A percentile compares a stretch with the other conserved stretches of the same genome.
Evolutionary conservation across 2,113 vertebrate species (phyloP).

Genomic region (Reinhardtius hippoglossoides): DNA sequence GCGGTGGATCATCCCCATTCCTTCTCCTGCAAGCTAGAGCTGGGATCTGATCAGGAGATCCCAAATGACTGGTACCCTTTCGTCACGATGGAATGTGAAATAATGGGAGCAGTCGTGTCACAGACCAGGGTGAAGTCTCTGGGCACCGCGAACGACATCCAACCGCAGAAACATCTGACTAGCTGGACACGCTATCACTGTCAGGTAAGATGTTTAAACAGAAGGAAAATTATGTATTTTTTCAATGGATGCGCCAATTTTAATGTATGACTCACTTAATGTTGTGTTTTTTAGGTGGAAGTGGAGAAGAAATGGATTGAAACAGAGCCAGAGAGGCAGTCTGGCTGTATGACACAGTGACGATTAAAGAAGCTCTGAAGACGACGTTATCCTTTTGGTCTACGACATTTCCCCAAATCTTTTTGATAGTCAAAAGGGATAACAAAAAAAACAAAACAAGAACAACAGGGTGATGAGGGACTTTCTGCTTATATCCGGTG

Average conservation of each 20-base stretch:
- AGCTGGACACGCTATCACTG: conserved; percentile 90
- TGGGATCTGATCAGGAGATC: conserved; percentile 96
- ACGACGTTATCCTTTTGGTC: conserved; percentile 5
- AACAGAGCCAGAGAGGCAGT: conserved; percentile 86
- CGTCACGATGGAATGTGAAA: conserved; percentile 89
- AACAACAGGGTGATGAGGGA: conserved; percentile 37
- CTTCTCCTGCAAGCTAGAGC: conserved; percentile 94
- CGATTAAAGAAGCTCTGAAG: conserved; percentile 33
- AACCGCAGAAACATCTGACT: conserved; percentile 91
- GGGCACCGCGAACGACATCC: conserved; percentile 90
- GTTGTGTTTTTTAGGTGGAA: conserved; percentile 86
- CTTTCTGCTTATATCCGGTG: conserved; percentile 57
- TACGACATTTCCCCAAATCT: conserved; percentile 30
- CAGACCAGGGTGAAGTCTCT: conserved; percentile 89
- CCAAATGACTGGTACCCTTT: conserved; percentile 93
- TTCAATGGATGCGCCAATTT: background rate
- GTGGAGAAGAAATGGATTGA: conserved; percentile 96
- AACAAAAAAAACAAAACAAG: conserved; percentile 16
- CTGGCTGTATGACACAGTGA: conserved; percentile 89
- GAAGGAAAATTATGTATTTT: no score
- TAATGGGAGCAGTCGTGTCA: conserved; percentile 87
- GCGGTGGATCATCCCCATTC: conserved; percentile 93
- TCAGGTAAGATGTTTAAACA: conserved; percentile 83
- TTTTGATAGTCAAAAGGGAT: conserved; percentile 21
- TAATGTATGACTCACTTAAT: background rate